These are phyloP conservation scores for Latrodectus geometricus DNA, from an alignment of 1,140 invertebrate genomes.

Conservation along the genomic window DNA sequence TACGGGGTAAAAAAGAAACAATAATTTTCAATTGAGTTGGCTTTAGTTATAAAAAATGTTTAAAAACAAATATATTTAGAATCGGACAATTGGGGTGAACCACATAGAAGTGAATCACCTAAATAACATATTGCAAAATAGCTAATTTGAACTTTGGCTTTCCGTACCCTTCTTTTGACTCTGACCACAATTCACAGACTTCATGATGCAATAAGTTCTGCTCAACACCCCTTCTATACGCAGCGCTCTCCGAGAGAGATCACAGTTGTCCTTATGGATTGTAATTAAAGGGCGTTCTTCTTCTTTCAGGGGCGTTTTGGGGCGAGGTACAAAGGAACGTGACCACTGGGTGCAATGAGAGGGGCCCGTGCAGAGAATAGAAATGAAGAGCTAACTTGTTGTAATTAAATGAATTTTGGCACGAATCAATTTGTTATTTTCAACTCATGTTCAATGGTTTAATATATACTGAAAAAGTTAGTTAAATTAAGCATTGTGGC, in stretches of 20 bases:
- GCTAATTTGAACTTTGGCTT: no score
- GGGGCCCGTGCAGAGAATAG: slow-evolving; percentile 12
- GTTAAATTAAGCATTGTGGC: no score
- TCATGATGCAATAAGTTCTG: slow-evolving; percentile 11
- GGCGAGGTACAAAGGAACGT: slow-evolving; percentile 4
- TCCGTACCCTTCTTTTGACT: no score
- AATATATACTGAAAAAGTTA: no score
- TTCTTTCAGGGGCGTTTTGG: slow-evolving; percentile 27
- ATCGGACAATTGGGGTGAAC: no score
- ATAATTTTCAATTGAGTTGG: no score
- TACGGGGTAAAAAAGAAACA: no score
- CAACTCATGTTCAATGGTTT: no score
- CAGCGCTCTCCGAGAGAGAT: not conserved
- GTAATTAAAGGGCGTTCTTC: slow-evolving; percentile 41
- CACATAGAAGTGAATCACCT: no score
- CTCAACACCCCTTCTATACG: slow-evolving; percentile 16
- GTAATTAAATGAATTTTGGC: not conserved
- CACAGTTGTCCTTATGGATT: slow-evolving; percentile 2
- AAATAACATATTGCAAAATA: no score
- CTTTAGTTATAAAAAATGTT: no score
- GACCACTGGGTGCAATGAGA: slow-evolving; percentile 22
- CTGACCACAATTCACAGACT: not conserved
- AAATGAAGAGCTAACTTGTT: slow-evolving; percentile 7
- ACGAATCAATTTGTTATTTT: not conserved
- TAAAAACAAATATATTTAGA: no score